A percentile compares a stretch with the other conserved stretches of the same genome.
phyloP scores from a whole-genome alignment of 2,113 vertebrate species.

The Cheirogaleus medius region DNA sequence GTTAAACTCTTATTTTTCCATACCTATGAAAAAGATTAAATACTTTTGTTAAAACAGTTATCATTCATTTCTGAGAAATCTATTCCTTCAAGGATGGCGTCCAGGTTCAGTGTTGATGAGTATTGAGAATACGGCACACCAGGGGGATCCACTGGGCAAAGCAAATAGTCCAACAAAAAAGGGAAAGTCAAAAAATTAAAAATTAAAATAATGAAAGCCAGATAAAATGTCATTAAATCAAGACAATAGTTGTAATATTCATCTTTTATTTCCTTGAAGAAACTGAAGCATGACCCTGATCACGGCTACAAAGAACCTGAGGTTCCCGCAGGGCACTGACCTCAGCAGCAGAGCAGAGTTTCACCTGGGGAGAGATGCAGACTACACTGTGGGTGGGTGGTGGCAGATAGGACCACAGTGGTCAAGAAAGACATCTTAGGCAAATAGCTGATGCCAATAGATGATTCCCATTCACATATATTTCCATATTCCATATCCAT shows the following conservation, averaged over 20 bases:
- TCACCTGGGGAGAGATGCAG: not conserved
- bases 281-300: not conserved
- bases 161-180: not conserved
- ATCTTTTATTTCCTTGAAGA: not conserved
- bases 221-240: not conserved
- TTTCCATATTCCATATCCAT: not conserved
- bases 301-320: not conserved
- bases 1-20: not conserved
- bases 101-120: not conserved
- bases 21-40: not conserved
- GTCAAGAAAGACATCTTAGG: not conserved
- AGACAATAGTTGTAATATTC: not conserved
- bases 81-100: not conserved
- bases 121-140: not conserved
- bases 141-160: not conserved
- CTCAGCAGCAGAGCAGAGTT: not conserved
- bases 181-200: too few species aligned
- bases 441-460: not conserved
- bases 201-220: not conserved
- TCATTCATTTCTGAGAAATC: not conserved
- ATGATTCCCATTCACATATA: not conserved
- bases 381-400: not conserved
- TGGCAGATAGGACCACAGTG: not conserved
- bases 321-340: not conserved
- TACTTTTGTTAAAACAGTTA: not conserved